A percentile compares a stretch with the other conserved stretches of the same genome.
These are phyloP conservation scores for Ptyas mucosa DNA, from an alignment of 2,113 vertebrate species.

Conservation along the genomic window DNA sequence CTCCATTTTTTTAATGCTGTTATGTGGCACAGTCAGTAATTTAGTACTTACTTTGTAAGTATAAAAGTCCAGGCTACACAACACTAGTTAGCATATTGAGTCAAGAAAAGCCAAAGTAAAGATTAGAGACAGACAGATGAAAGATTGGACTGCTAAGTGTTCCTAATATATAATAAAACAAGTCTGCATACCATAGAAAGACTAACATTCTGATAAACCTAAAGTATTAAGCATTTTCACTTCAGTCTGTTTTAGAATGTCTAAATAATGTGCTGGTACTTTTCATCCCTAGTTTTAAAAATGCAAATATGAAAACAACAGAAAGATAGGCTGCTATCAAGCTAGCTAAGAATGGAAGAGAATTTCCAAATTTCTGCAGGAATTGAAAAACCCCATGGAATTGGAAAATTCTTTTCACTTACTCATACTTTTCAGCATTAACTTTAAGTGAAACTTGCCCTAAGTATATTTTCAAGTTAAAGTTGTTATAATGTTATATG, in stretches of 20 bases:
- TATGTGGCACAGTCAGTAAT: fast-evolving
- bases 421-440: not conserved
- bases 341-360: not conserved
- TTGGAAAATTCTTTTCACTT: not conserved
- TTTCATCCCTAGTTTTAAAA: not conserved
- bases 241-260: not conserved
- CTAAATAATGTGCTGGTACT: not conserved
- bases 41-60: not conserved
- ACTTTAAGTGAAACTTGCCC: not conserved
- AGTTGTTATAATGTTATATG: not conserved
- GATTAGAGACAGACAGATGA: not conserved
- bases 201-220: not conserved
- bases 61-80: not conserved
- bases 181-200: not conserved
- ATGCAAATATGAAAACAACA: not conserved
- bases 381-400: not conserved
- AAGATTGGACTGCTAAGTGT: not conserved
- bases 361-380: not conserved
- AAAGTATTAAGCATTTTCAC: not conserved
- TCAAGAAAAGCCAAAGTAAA: fast-evolving
- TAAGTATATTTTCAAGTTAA: not conserved
- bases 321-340: not conserved
- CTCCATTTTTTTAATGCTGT: not conserved
- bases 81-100: fast-evolving
- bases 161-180: fast-evolving